A percentile compares a stretch with the other conserved stretches of the same genome.
These are phyloP conservation scores for Neostethus bicornis DNA, from an alignment of 2,797 vertebrate species.

Conservation along the genomic window DNA sequence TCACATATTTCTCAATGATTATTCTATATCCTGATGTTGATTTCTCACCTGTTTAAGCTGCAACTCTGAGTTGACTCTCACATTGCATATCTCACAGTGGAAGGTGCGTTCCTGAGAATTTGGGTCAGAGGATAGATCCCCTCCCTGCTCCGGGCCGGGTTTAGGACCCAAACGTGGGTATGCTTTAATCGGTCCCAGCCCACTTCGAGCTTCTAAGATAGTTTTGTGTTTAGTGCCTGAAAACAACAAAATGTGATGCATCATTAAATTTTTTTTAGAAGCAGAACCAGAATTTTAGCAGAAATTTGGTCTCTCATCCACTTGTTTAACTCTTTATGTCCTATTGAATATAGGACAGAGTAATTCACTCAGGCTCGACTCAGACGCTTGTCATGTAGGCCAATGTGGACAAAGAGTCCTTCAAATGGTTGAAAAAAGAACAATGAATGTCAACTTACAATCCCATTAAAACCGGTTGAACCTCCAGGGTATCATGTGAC, in stretches of 20 bases:
- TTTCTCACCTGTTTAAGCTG: constrained; percentile 89
- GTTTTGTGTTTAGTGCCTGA: constrained; percentile 97
- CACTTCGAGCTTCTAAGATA: constrained; percentile 91
- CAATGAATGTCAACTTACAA: background rate
- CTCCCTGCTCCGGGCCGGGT: constrained; percentile 81
- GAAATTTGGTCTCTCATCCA: background rate
- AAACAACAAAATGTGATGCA: constrained; percentile 3
- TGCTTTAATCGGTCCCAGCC: constrained; percentile 92
- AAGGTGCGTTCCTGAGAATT: constrained; percentile 93
- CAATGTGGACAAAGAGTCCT: constrained; percentile 2
- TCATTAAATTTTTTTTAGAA: background rate
- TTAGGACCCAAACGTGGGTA: constrained; percentile 89
- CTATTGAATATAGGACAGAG: background rate
- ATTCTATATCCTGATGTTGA: background rate
- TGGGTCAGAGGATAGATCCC: constrained; percentile 79
- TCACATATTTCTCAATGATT: background rate
- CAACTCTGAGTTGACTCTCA: constrained; percentile 90
- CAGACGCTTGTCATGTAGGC: background rate
- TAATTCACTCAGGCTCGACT: background rate
- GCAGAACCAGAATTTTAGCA: no score
- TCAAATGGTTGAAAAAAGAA: constrained; percentile 8
- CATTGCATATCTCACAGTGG: constrained; percentile 95
- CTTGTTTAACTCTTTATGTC: no score
- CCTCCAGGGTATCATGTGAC: background rate
- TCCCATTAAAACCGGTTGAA: constrained; percentile 1